Base-by-base conservation (phyloP, 1,140 invertebrate species). In the Pogonognathellus flavescens region DNA sequence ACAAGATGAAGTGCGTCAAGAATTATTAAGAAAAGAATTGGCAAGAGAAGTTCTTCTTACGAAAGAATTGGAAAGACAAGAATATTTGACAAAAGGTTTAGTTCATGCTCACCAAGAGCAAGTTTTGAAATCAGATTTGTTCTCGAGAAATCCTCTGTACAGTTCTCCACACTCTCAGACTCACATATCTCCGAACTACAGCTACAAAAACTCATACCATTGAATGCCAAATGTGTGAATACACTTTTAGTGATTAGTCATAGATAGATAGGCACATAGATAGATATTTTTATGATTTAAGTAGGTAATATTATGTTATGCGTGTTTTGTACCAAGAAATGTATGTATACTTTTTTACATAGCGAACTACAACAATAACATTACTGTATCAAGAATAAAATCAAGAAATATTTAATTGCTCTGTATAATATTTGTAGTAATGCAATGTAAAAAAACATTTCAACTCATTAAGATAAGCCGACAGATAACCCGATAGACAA, bases 101-200 rank as follows among this genome's bases (percentile, higher is more conserved):
- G 70, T 76, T 31, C 6, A 25, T 14, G 31, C 70, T n/a, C 70
- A 76, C 7, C 70, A 25, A n/a, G 70, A 76, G 14, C 41, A 76
- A 14, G n/a, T 76, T 49, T 25, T 76, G 70, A 76, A 76, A 76
- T 76, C 70, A 76, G 70, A 76, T 50, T 76, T 76, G 41, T 76
- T 76, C 41, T 76, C 70, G 49, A 41, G 70, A 16, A 76, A 31
- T 50, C 70, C 70, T 49, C 41, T 76, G 31, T 76, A 76, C 70
- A n/a, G 70, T 50, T 25, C 41, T 18, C 70, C 70, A 31, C 31
- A 49, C 41, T n/a, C n/a, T n/a, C n/a, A n/a, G n/a, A 41, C 70
- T 76, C 70, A 76, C 13, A 16, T 49, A 49, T 76, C 70, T n/a
- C n/a, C 70, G 49, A 76, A 31, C 49, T 31, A 49, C 70, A 76